Percentiles rank a stretch among this genome's conserved stretches.
Evolutionary conservation across 1,140 invertebrate species (phyloP).

Genomic region (Branchinecta lindahli): DNA sequence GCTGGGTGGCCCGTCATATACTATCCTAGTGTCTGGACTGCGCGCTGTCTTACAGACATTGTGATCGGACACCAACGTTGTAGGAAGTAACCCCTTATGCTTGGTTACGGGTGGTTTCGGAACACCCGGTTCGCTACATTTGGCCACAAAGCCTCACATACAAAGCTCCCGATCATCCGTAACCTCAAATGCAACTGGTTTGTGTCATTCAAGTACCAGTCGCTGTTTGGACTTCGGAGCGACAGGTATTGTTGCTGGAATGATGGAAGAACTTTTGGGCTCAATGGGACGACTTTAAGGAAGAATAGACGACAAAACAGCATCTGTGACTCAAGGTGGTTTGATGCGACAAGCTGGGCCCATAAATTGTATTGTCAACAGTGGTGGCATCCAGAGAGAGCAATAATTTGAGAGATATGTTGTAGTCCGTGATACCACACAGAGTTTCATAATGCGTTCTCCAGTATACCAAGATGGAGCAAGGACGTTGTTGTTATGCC

Average conservation of each 20-base stretch:
- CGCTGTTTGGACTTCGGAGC: not conserved
- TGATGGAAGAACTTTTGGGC: not conserved
- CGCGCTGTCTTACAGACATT: no score
- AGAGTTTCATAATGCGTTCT: no score
- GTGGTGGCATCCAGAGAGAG: constrained; percentile 7
- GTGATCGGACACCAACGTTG: no score
- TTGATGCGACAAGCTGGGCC: not conserved
- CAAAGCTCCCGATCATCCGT: not conserved
- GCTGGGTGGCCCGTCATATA: no score
- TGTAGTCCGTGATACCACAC: not conserved
- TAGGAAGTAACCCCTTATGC: no score
- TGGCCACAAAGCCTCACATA: not conserved
- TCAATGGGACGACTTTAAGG: constrained; percentile 3
- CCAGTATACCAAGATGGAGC: no score
- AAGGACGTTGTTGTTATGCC: no score
- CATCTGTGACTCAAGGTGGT: constrained; percentile 2
- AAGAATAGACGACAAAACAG: constrained; percentile 6
- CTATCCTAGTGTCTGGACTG: no score
- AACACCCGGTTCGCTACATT: not conserved
- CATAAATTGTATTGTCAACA: constrained; percentile 6
- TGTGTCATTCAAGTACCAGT: constrained; percentile 3
- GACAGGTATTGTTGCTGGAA: not conserved
- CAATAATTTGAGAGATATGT: not conserved
- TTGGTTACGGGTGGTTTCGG: not conserved
- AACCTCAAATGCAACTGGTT: constrained; percentile 10